Evolutionary conservation across 2,113 vertebrate species (phyloP).

Genomic region (Rhipidura dahli): DNA sequence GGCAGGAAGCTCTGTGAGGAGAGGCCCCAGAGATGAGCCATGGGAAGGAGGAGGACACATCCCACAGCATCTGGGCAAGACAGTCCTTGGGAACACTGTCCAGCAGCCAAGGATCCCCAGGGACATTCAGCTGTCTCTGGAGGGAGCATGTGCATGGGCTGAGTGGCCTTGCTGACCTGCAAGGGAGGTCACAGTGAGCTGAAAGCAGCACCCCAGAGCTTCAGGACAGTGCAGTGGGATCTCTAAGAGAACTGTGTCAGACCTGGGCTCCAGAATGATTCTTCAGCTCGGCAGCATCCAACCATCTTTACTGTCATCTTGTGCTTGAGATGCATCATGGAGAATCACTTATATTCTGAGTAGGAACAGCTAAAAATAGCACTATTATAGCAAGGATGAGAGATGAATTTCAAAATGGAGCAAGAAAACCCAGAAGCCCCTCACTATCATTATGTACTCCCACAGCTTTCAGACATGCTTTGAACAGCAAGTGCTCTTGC

Average conservation of each 20-base stretch:
- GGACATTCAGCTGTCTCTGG: background rate
- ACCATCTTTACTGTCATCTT: background rate
- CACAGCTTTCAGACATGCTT: background rate
- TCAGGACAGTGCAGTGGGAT: background rate
- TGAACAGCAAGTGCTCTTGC: background rate
- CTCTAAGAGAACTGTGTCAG: background rate
- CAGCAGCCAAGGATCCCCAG: background rate
- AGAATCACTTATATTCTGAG: background rate
- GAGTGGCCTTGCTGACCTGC: background rate
- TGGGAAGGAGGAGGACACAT: background rate
- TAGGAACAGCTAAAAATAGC: slow-evolving; percentile 48
- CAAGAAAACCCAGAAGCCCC: slow-evolving; percentile 26
- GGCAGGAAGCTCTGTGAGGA: background rate
- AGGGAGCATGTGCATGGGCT: background rate
- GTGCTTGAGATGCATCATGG: background rate
- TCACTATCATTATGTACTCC: background rate
- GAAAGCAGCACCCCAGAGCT: background rate
- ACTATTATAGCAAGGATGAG: background rate
- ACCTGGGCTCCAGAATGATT: background rate
- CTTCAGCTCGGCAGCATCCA: background rate
- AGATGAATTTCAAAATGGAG: background rate
- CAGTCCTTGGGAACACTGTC: background rate
- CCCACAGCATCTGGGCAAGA: background rate
- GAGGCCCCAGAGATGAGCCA: background rate
- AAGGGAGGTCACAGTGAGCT: background rate